phyloP scores from a whole-genome alignment of 2,113 vertebrate species.

The Machaerirhynchus nigripectus region DNA sequence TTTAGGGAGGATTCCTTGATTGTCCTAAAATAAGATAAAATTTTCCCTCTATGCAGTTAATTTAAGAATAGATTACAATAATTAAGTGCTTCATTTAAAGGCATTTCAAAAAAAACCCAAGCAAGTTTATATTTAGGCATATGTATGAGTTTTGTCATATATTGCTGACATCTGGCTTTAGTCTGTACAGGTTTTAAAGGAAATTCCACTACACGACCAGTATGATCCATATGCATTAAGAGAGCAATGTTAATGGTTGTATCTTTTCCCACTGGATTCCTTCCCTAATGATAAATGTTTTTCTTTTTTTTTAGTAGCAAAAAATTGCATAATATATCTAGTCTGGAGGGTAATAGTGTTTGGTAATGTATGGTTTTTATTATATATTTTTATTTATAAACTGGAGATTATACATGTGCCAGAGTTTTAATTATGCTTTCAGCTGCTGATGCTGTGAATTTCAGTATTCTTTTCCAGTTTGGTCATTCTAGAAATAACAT shows the following conservation, averaged over 20 bases:
- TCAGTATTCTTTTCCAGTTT: background rate
- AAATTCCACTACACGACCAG: background rate
- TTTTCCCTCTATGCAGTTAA: background rate
- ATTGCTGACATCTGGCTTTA: background rate
- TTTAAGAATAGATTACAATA: background rate
- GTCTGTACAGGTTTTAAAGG: background rate
- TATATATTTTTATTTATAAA: background rate
- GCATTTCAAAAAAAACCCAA: accelerated
- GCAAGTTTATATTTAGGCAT: background rate
- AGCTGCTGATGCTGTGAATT: background rate
- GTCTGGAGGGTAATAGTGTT: background rate
- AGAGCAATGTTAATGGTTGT: background rate
- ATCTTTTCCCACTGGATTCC: background rate
- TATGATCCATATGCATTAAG: background rate
- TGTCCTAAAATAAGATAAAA: background rate
- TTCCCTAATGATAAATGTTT: background rate
- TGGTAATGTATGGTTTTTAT: background rate
- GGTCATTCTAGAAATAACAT: conserved; percentile 3
- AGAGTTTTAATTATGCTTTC: background rate
- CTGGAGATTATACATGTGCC: background rate
- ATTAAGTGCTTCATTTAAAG: background rate
- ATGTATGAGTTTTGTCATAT: background rate
- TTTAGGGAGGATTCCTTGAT: background rate
- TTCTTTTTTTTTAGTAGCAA: background rate
- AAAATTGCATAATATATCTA: background rate